Evolutionary conservation across 2,888 invertebrate species (phyloP).

Genomic region (Heliconius sara): DNA sequence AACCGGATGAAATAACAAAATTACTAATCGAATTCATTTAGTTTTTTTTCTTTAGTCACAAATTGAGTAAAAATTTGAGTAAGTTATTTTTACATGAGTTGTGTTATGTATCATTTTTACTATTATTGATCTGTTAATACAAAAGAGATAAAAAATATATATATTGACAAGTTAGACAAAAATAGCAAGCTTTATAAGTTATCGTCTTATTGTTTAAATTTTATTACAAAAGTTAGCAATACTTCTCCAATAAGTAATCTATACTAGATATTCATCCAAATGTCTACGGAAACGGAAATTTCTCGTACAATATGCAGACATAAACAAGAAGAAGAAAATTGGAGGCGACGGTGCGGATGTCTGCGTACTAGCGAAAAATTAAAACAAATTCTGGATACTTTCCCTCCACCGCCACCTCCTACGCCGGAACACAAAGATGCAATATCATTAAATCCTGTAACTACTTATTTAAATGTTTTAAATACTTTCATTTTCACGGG

Average conservation of each 20-base stretch:
- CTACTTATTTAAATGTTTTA: background rate
- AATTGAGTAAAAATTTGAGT: background rate
- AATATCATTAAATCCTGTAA: slow-evolving; percentile 33
- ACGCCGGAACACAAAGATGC: slow-evolving; percentile 50
- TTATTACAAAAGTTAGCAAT: background rate
- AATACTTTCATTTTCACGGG: background rate
- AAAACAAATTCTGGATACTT: slow-evolving; percentile 60
- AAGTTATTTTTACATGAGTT: background rate
- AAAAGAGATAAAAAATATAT: background rate
- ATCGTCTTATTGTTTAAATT: background rate
- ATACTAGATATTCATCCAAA: background rate
- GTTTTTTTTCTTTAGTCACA: slow-evolving; percentile 5
- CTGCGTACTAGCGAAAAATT: slow-evolving; percentile 72
- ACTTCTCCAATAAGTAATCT: background rate
- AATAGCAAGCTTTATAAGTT: no score
- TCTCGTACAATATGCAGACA: slow-evolving; percentile 29
- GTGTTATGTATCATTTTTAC: background rate
- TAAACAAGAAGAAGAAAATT: slow-evolving; percentile 44
- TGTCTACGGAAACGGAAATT: slow-evolving; percentile 36
- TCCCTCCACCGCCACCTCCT: slow-evolving; percentile 67
- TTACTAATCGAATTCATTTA: background rate
- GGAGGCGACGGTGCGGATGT: slow-evolving; percentile 68
- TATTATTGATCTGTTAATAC: background rate
- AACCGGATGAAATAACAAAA: slow-evolving; percentile 16
- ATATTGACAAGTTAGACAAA: background rate